Conservation (phyloP, 2,888 invertebrate genomes). For the Chloroclystis v-ata region DNA sequence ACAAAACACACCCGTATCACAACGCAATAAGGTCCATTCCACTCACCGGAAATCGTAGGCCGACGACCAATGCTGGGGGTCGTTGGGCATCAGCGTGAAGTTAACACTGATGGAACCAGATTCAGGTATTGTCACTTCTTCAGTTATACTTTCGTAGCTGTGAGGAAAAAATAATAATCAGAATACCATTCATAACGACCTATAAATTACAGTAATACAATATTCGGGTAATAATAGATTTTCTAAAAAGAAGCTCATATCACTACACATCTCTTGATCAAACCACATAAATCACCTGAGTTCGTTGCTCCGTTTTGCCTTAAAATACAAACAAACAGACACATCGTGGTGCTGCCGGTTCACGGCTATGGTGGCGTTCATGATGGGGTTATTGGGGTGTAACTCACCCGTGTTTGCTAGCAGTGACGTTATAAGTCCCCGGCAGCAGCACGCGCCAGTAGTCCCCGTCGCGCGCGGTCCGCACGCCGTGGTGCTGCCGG, state of each 20-base stretch:
- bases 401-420: neutral
- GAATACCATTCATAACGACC: too few species aligned
- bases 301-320: too few species aligned
- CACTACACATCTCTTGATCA: too few species aligned
- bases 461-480: neutral
- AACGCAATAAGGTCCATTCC: neutral
- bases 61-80: conserved; percentile 89
- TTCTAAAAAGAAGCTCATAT: too few species aligned
- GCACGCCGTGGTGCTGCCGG: neutral
- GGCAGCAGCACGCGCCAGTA: neutral
- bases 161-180: neutral
- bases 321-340: too few species aligned
- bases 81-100: conserved; percentile 88
- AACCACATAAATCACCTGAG: too few species aligned
- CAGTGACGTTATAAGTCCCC: neutral
- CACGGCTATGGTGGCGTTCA: too few species aligned
- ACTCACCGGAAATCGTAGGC: conserved; percentile 86
- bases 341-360: too few species aligned
- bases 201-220: too few species aligned
- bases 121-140: conserved; percentile 79
- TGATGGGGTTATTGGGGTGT: too few species aligned
- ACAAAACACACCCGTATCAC: too few species aligned
- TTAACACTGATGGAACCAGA: conserved; percentile 81
- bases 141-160: conserved; percentile 81
- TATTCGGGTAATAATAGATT: too few species aligned